Percentiles rank a stretch among this genome's conserved stretches.
Conservation (phyloP, 2,888 invertebrate genomes). For the Ormia ochracea region DNA sequence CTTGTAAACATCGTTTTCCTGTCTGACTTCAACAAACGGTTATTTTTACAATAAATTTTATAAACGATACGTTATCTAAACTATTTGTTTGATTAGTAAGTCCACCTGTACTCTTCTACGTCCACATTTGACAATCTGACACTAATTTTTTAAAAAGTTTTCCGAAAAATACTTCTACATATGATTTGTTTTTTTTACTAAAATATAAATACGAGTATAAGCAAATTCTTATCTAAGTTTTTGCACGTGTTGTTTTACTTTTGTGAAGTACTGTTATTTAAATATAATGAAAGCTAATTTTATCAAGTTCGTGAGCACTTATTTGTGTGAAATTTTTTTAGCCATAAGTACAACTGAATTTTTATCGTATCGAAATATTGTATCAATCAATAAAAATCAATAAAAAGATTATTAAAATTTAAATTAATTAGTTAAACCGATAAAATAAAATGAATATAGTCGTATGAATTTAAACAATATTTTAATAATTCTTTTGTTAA, state of each 20-base stretch:
- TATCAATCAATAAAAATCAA: not conserved
- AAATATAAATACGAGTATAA: too few relatives aligned
- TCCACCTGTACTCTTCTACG: not conserved
- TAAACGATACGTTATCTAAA: not conserved
- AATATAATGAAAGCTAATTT: constrained; percentile 7
- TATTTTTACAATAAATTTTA: too few relatives aligned
- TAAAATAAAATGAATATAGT: too few relatives aligned
- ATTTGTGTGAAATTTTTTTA: not conserved
- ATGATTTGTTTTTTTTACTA: too few relatives aligned
- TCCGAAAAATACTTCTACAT: too few relatives aligned
- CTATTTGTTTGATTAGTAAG: not conserved
- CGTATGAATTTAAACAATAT: too few relatives aligned
- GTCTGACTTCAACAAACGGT: too few relatives aligned
- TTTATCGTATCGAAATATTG: not conserved
- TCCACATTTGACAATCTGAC: not conserved
- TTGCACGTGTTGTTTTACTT: not conserved
- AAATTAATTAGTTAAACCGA: not conserved
- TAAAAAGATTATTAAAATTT: constrained; percentile 9
- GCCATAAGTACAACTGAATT: not conserved
- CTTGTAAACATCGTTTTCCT: too few relatives aligned
- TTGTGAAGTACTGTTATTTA: not conserved
- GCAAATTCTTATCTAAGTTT: not conserved
- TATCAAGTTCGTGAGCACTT: constrained; percentile 34
- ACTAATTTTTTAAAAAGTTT: too few relatives aligned
- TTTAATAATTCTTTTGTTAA: too few relatives aligned